Evolutionary conservation across 1,140 invertebrate genomes (phyloP).

Genomic region (Micrasema minimum): DNA sequence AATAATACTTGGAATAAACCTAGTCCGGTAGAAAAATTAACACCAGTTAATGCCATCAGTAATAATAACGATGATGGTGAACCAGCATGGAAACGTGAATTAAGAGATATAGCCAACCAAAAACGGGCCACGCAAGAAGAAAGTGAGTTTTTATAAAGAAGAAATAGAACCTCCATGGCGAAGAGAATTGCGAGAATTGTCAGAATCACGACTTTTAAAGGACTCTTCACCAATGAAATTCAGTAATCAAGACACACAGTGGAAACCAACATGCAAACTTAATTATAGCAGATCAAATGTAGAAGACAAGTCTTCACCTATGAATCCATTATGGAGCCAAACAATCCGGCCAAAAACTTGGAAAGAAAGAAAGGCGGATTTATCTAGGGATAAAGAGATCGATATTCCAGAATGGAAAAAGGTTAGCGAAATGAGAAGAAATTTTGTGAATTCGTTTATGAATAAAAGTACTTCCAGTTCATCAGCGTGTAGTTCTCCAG

Average conservation of each 20-base stretch:
- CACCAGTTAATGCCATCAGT: constrained; percentile 19
- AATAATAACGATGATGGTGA: constrained; percentile 46
- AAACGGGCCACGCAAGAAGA: constrained; percentile 45
- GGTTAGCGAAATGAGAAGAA: constrained; percentile 57
- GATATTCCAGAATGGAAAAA: constrained; percentile 62
- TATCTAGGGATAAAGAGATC: constrained; percentile 55
- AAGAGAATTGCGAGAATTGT: constrained; percentile 64
- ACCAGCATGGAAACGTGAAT: constrained; percentile 51
- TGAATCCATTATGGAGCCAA: constrained; percentile 62
- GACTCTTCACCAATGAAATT: constrained; percentile 15
- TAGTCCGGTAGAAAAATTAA: constrained; percentile 18
- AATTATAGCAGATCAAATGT: constrained; percentile 25
- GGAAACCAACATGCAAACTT: constrained; percentile 21
- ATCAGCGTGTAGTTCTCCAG: constrained; percentile 21
- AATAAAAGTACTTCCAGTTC: constrained; percentile 26
- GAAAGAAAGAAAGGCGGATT: constrained; percentile 63
- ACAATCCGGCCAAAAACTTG: constrained; percentile 62
- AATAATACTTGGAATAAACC: constrained; percentile 43
- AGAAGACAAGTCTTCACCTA: constrained; percentile 20
- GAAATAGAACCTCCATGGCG: constrained; percentile 63
- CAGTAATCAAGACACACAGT: not conserved
- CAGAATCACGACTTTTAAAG: constrained; percentile 34
- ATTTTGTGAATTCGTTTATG: constrained; percentile 38
- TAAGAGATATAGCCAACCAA: constrained; percentile 48
- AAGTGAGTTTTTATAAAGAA: constrained; percentile 47